Conservation (phyloP, 2,113 vertebrate genomes). For the Eurypyga helias region DNA sequence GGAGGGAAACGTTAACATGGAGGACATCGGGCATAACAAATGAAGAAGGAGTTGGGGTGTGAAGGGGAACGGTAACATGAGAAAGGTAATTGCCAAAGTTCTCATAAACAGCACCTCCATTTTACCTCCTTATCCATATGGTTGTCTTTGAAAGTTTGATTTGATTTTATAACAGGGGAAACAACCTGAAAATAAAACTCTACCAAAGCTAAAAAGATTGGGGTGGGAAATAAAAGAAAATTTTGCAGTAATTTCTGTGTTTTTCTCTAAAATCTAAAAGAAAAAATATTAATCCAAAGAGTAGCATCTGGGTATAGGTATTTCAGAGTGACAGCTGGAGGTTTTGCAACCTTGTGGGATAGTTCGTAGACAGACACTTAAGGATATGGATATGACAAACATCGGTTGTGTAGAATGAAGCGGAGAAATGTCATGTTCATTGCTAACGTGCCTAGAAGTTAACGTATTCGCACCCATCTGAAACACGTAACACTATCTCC, state of each 20-base stretch:
- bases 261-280: not conserved
- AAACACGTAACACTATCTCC: not conserved
- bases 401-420: not conserved
- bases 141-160: not conserved
- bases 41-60: not conserved
- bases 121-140: not conserved
- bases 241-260: not conserved
- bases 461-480: not conserved
- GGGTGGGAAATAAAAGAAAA: accelerated
- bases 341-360: not conserved
- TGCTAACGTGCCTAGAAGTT: not conserved
- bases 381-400: not conserved
- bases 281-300: not conserved
- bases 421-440: not conserved
- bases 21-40: accelerated
- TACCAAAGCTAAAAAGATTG: not conserved
- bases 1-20: not conserved
- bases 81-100: not conserved
- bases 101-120: not conserved
- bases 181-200: not conserved
- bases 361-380: not conserved
- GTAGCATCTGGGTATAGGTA: not conserved
- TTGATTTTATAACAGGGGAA: not conserved
- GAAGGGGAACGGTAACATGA: not conserved
- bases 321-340: not conserved